These are phyloP conservation scores for Apistogramma diplotaenia DNA, from an alignment of 2,113 vertebrate species.

Conservation along the genomic window DNA sequence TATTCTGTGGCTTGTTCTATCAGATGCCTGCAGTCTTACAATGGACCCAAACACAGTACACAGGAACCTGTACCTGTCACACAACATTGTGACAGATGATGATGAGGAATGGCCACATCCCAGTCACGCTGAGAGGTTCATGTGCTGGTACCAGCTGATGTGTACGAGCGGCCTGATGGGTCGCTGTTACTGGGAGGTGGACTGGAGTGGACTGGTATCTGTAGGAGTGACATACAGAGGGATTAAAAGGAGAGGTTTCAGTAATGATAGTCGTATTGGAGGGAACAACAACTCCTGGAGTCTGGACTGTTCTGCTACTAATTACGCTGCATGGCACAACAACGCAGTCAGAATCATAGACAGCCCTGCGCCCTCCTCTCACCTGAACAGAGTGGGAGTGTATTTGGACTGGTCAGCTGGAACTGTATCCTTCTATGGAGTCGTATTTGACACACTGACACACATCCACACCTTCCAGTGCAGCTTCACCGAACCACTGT, in stretches of 20 bases:
- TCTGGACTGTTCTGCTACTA: neutral
- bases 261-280: neutral
- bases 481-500: neutral
- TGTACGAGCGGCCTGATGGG: neutral
- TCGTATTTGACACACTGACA: rapidly evolving
- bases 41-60: neutral
- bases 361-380: neutral
- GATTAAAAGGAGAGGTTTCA: neutral
- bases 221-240: neutral
- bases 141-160: neutral
- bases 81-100: neutral
- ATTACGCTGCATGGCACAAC: neutral
- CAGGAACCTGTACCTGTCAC: neutral
- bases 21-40: neutral
- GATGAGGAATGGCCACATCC: neutral
- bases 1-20: neutral
- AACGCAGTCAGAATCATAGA: neutral
- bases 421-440: neutral
- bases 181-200: neutral
- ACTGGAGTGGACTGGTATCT: neutral
- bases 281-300: neutral
- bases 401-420: neutral
- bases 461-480: neutral
- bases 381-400: neutral
- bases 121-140: neutral